Evolutionary conservation across 2,888 invertebrate genomes (phyloP).

Genomic region (Lordiphosa andalusiaca): DNA sequence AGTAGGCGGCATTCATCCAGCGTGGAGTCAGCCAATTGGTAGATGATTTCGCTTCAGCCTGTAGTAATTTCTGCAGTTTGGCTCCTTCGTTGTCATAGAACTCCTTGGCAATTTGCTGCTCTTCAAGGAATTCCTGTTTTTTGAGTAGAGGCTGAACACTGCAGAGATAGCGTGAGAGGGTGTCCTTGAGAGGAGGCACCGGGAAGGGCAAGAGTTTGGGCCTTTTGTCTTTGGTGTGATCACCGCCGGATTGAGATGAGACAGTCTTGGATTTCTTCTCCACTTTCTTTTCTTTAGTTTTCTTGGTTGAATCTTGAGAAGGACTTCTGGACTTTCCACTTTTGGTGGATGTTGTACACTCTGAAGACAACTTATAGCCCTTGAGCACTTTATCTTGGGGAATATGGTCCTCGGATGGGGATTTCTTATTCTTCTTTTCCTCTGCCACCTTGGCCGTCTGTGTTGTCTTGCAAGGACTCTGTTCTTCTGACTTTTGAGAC

Average conservation of each 20-base stretch:
- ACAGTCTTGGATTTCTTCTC: no score
- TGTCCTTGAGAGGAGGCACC: conserved; percentile 89
- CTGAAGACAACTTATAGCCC: no score
- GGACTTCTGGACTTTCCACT: no score
- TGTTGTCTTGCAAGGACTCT: not conserved
- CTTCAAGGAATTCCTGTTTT: conserved; percentile 85
- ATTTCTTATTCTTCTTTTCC: not conserved
- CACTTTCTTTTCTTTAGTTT: not conserved
- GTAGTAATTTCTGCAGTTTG: conserved; percentile 83
- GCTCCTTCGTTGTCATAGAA: conserved; percentile 66
- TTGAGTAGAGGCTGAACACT: conserved; percentile 89
- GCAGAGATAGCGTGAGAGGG: conserved; percentile 87
- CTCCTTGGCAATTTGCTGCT: conserved; percentile 83
- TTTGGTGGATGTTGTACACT: no score
- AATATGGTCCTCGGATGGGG: not conserved
- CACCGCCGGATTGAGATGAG: not conserved
- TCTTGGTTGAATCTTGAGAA: no score
- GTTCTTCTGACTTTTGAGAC: no score
- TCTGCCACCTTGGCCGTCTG: not conserved
- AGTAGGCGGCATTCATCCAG: conserved; percentile 93
- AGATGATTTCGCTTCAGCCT: conserved; percentile 84
- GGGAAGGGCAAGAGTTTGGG: conserved; percentile 82
- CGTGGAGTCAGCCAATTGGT: conserved; percentile 94
- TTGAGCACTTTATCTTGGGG: not conserved
- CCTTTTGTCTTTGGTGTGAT: not conserved